Percentiles rank a stretch among this genome's conserved stretches.
These are phyloP conservation scores for Ennomos quercinarius DNA, from an alignment of 2,888 invertebrate genomes.

Conservation along the genomic window DNA sequence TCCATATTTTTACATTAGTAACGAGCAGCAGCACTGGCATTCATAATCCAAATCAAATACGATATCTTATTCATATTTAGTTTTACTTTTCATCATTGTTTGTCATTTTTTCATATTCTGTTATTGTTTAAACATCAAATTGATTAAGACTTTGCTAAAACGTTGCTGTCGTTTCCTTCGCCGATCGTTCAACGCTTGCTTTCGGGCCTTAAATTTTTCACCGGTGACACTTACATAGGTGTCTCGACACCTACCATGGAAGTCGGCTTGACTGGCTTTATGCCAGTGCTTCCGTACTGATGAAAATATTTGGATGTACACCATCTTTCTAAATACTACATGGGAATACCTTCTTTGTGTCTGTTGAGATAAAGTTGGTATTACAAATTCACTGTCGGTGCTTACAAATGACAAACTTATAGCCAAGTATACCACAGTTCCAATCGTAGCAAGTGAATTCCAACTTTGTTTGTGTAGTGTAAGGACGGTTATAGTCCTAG, in stretches of 20 bases:
- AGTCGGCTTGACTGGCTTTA: slow-evolving; percentile 26
- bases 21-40: too few relatives aligned
- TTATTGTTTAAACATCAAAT: neutral
- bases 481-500: neutral
- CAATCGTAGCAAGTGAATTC: neutral
- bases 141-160: slow-evolving; percentile 2
- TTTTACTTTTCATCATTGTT: too few relatives aligned
- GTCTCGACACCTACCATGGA: slow-evolving; percentile 22
- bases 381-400: neutral
- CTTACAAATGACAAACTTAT: slow-evolving; percentile 11
- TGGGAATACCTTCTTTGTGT: slow-evolving; percentile 13
- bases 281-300: slow-evolving; percentile 30
- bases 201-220: slow-evolving; percentile 37
- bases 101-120: too few relatives aligned
- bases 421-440: too few relatives aligned
- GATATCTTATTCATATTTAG: too few relatives aligned
- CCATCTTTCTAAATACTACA: neutral
- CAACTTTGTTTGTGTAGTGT: neutral
- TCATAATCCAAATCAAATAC: too few relatives aligned
- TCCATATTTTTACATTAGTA: too few relatives aligned
- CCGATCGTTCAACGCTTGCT: slow-evolving; percentile 31
- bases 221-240: slow-evolving; percentile 35
- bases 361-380: neutral
- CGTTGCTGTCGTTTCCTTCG: slow-evolving; percentile 7
- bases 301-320: slow-evolving; percentile 17